These are phyloP conservation scores for Eugnorisma glareosa DNA, from an alignment of 2,888 invertebrate species.

Conservation along the genomic window DNA sequence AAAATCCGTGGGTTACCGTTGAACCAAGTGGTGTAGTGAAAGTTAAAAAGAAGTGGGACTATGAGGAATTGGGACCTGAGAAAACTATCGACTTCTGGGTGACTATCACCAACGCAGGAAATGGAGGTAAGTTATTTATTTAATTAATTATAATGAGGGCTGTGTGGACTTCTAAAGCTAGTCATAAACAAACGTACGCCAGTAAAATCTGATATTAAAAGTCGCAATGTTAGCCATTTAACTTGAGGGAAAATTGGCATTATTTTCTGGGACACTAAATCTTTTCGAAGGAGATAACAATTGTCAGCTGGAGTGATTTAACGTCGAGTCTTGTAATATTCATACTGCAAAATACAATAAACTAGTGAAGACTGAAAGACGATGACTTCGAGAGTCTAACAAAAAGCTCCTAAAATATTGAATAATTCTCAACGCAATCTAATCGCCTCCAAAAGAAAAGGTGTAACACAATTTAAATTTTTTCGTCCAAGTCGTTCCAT, in stretches of 20 bases:
- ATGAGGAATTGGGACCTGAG: constrained; percentile 97
- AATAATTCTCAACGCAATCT: constrained; percentile 51
- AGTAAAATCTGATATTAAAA: not conserved
- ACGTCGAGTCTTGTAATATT: not conserved
- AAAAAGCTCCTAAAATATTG: constrained; percentile 42
- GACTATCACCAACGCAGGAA: constrained; percentile 97
- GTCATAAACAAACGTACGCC: not conserved
- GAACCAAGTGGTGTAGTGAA: constrained; percentile 97
- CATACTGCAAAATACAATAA: constrained; percentile 10
- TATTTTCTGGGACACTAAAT: constrained; percentile 30
- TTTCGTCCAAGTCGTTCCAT: constrained; percentile 53
- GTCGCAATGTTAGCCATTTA: constrained; percentile 11
- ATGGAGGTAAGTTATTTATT: constrained; percentile 93
- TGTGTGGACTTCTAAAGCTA: not conserved
- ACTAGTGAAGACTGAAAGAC: constrained; percentile 19
- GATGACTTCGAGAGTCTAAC: constrained; percentile 30
- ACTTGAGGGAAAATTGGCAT: not conserved
- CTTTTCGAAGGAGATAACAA: not conserved
- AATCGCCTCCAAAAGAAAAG: constrained; percentile 53
- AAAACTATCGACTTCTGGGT: constrained; percentile 99
- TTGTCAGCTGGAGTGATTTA: not conserved
- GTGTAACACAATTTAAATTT: constrained; percentile 64
- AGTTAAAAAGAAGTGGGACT: constrained; percentile 99
- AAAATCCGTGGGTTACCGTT: constrained; percentile 98
- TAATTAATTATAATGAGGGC: not conserved